Evolutionary conservation across 2,797 vertebrate species (phyloP).

Genomic region (Miichthys miiuy): DNA sequence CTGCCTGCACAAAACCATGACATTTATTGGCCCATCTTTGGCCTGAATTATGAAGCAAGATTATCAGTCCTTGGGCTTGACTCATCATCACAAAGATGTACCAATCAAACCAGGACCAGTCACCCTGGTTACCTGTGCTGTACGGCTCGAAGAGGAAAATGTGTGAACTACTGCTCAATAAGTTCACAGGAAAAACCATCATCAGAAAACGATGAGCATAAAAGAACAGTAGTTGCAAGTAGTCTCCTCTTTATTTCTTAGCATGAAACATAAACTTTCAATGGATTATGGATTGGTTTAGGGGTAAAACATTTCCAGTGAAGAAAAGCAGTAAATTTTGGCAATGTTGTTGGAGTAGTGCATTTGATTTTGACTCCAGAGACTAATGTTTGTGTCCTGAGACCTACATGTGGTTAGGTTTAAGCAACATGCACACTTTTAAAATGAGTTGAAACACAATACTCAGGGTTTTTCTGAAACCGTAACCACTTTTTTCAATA

Average conservation of each 20-base stretch:
- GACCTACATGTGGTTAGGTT: not conserved
- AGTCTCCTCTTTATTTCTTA: too few relatives aligned
- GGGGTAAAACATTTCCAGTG: not conserved
- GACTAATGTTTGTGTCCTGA: not conserved
- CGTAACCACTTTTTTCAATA: too few relatives aligned
- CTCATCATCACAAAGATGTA: not conserved
- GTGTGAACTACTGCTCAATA: not conserved
- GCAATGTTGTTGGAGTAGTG: too few relatives aligned
- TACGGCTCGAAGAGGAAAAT: not conserved
- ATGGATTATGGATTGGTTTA: not conserved
- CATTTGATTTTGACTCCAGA: too few relatives aligned
- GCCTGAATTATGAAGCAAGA: not conserved
- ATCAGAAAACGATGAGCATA: not conserved
- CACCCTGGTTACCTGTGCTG: not conserved
- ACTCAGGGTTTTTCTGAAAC: too few relatives aligned
- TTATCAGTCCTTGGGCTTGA: slow-evolving; percentile 8
- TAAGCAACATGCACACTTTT: not conserved
- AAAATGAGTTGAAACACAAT: too few relatives aligned
- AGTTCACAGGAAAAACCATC: not conserved
- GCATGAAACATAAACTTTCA: not conserved
- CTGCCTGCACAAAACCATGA: not conserved
- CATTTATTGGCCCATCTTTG: not conserved
- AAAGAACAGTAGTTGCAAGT: not conserved
- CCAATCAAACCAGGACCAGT: not conserved
- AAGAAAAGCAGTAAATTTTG: not conserved